These are phyloP conservation scores for Gallinago undulata DNA, from an alignment of 2,113 vertebrate genomes.

Conservation along the genomic window DNA sequence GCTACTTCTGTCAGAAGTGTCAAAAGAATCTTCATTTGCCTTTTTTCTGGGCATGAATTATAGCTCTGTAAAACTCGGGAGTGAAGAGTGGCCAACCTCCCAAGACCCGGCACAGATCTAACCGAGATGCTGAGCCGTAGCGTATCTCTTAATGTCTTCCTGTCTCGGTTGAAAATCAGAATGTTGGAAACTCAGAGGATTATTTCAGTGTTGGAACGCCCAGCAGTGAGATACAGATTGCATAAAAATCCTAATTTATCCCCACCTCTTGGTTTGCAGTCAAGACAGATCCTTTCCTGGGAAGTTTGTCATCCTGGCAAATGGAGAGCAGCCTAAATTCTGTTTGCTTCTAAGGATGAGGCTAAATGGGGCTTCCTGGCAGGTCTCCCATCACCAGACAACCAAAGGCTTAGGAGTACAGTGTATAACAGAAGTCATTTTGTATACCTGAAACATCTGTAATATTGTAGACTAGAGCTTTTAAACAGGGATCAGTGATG, in stretches of 20 bases:
- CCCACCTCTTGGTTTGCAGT: background rate
- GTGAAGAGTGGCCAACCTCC: accelerated
- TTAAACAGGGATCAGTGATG: background rate
- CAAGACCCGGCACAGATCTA: background rate
- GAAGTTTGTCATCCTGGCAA: background rate
- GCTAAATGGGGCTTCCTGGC: background rate
- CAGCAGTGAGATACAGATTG: background rate
- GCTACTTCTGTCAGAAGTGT: background rate
- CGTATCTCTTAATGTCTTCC: background rate
- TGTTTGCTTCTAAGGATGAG: background rate
- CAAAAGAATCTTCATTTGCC: background rate
- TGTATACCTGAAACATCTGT: background rate
- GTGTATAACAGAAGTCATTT: background rate
- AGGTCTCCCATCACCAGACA: background rate
- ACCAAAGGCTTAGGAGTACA: background rate
- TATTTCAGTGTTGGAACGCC: background rate
- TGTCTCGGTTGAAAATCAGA: background rate
- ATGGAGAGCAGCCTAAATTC: background rate
- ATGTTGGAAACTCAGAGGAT: background rate
- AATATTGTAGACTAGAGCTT: background rate
- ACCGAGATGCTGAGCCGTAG: background rate
- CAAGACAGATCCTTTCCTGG: background rate
- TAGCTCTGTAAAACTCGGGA: background rate
- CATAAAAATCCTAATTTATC: background rate
- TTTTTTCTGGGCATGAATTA: background rate